phyloP scores from a whole-genome alignment of 2,797 vertebrate species.

The Danio jaintianensis region DNA sequence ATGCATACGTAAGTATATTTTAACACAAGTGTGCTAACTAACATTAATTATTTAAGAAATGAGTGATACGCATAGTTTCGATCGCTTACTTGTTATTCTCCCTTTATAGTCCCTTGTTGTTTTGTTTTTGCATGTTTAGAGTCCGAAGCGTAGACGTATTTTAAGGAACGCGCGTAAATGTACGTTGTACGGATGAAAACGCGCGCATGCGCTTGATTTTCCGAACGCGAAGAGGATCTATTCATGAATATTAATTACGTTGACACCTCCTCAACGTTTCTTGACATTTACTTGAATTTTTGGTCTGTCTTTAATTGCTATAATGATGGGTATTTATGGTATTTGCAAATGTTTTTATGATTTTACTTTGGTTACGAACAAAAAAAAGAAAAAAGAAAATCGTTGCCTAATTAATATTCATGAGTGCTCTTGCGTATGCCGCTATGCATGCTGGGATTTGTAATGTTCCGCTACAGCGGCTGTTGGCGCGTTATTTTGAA shows the following conservation, averaged over 20 bases:
- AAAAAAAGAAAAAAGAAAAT: not conserved
- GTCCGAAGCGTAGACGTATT: not conserved
- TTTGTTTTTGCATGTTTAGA: not conserved
- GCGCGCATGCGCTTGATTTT: slow-evolving; percentile 8
- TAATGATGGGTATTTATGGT: not conserved
- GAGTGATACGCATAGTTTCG: not conserved
- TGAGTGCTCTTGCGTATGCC: not conserved
- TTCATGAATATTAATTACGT: not conserved
- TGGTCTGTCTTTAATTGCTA: not conserved
- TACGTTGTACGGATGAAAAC: not conserved
- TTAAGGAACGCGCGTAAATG: slow-evolving; percentile 15
- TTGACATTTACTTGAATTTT: not conserved
- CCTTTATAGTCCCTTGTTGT: not conserved
- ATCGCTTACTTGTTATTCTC: not conserved
- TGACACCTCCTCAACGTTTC: not conserved
- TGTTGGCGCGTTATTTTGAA: slow-evolving; percentile 74
- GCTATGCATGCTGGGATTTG: slow-evolving; percentile 43
- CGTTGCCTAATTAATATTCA: slow-evolving; percentile 17
- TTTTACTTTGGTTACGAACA: not conserved
- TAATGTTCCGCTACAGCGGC: not conserved
- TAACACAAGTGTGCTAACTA: no score
- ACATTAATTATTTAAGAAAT: not conserved
- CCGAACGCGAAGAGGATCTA: slow-evolving; percentile 10
- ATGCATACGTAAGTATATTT: not conserved
- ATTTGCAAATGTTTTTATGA: no score